A percentile compares a stretch with the other conserved stretches of the same genome.
Evolutionary conservation across 2,113 vertebrate species (phyloP).

Genomic region (Archocentrus centrarchus): DNA sequence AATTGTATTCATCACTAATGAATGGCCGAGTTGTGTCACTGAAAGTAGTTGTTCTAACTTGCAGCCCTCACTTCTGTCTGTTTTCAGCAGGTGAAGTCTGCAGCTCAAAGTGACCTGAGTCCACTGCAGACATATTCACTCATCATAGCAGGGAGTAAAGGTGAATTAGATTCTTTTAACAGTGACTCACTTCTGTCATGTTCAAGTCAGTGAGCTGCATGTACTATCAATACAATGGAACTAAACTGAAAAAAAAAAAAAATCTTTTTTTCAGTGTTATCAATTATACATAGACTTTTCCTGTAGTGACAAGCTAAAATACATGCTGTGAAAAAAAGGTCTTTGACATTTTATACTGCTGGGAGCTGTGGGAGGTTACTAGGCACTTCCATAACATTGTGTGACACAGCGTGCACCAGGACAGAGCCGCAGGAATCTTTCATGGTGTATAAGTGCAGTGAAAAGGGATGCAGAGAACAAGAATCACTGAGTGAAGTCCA

Average conservation of each 20-base stretch:
- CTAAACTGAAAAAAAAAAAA: background rate
- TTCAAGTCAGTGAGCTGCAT: background rate
- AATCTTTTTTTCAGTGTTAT: background rate
- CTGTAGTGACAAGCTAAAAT: background rate
- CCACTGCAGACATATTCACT: background rate
- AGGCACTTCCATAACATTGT: constrained; percentile 1
- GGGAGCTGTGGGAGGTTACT: background rate
- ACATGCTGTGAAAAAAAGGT: background rate
- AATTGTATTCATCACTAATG: background rate
- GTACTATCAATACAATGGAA: background rate
- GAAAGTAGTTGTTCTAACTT: background rate
- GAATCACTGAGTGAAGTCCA: background rate
- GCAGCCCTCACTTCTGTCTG: background rate
- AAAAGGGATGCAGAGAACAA: background rate
- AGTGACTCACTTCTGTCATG: background rate
- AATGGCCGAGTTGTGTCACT: background rate
- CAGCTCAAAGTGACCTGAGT: background rate
- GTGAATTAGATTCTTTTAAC: background rate
- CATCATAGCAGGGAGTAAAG: background rate
- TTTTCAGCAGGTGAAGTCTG: background rate
- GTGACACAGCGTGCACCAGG: background rate
- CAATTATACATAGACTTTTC: background rate
- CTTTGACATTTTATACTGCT: constrained; percentile 10
- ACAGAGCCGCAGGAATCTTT: background rate
- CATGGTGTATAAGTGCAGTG: background rate